phyloP scores from a whole-genome alignment of 2,888 invertebrate species.

The Watsonalla binaria region DNA sequence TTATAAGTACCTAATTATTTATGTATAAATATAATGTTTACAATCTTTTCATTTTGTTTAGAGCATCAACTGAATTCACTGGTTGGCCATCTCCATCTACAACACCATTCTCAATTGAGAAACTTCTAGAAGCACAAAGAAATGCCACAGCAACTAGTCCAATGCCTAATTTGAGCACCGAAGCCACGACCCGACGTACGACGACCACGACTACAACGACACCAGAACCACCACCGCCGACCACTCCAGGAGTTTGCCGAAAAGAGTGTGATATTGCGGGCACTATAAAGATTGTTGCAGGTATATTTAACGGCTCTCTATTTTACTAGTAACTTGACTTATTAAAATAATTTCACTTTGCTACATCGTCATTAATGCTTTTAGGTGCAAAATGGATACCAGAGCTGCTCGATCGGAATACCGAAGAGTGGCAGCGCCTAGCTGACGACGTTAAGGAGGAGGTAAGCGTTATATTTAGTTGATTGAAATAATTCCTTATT shows the following conservation, averaged over 20 bases:
- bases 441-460: conserved; percentile 89
- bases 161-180: conserved; percentile 57
- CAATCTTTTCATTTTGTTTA: conserved; percentile 33
- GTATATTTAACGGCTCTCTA: conserved; percentile 33
- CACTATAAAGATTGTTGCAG: conserved; percentile 90
- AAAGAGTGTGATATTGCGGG: conserved; percentile 91
- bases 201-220: conserved; percentile 82
- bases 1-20: background rate
- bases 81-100: conserved; percentile 95
- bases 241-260: conserved; percentile 88
- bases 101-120: conserved; percentile 91
- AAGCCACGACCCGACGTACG: conserved; percentile 70
- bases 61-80: conserved; percentile 92
- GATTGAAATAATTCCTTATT: conserved; percentile 1
- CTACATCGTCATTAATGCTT: conserved; percentile 14
- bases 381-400: conserved; percentile 88
- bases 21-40: background rate
- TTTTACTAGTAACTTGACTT: background rate
- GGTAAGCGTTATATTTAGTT: conserved; percentile 64
- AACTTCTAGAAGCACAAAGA: conserved; percentile 82
- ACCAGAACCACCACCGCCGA: conserved; percentile 84
- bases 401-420: conserved; percentile 90
- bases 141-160: conserved; percentile 81
- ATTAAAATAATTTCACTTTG: background rate
- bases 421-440: conserved; percentile 90